Conservation (phyloP, 1,140 invertebrate species). For the Micrasema minimum region DNA sequence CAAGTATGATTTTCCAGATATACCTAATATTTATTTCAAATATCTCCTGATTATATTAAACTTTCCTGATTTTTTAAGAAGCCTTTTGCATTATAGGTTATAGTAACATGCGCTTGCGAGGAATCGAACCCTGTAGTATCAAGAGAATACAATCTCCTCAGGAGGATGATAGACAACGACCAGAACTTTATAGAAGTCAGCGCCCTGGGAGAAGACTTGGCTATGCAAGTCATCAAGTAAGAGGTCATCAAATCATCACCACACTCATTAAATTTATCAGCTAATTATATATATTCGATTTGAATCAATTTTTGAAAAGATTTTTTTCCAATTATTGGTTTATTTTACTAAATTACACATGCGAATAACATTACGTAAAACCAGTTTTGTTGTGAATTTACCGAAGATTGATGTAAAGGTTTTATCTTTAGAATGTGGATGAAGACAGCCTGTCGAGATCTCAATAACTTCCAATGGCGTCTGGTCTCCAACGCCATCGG, state of each 20-base stretch:
- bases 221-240: slow-evolving; percentile 91
- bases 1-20: too few relatives aligned
- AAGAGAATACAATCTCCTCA: slow-evolving; percentile 85
- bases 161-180: slow-evolving; percentile 89
- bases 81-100: too few relatives aligned
- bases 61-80: too few relatives aligned
- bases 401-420: too few relatives aligned
- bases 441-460: slow-evolving; percentile 86
- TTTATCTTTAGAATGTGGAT: slow-evolving; percentile 89
- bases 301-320: background rate
- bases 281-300: too few relatives aligned
- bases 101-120: slow-evolving; percentile 90
- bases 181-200: slow-evolving; percentile 94
- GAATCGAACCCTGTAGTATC: slow-evolving; percentile 88
- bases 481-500: slow-evolving; percentile 93
- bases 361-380: too few relatives aligned
- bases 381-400: too few relatives aligned
- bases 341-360: too few relatives aligned
- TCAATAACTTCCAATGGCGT: slow-evolving; percentile 94
- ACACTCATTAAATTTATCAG: too few relatives aligned
- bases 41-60: too few relatives aligned
- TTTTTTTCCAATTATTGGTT: too few relatives aligned
- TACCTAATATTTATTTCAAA: too few relatives aligned
- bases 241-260: slow-evolving; percentile 34
- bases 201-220: slow-evolving; percentile 91